phyloP scores from a whole-genome alignment of 1,140 invertebrate genomes.

The Zophobas atratus region DNA sequence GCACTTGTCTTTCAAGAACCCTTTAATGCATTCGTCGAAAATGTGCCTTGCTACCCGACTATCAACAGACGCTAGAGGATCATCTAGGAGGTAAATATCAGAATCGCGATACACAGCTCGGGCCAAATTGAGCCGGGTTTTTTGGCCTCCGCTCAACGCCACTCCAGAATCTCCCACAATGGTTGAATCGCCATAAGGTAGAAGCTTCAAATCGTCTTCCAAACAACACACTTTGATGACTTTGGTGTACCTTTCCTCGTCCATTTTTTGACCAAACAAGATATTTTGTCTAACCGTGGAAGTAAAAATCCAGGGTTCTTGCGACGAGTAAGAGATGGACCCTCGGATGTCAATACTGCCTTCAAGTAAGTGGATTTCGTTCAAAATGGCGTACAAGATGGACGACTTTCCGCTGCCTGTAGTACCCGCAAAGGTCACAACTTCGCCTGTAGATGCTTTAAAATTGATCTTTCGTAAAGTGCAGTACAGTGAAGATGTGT shows the following conservation, averaged over 20 bases:
- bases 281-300: slow-evolving; percentile 18
- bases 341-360: slow-evolving; percentile 58
- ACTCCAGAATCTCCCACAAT: slow-evolving; percentile 19
- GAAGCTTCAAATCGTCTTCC: background rate
- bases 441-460: slow-evolving; percentile 39
- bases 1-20: slow-evolving; percentile 78
- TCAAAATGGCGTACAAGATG: slow-evolving; percentile 60
- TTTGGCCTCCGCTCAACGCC: slow-evolving; percentile 74
- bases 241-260: slow-evolving; percentile 72
- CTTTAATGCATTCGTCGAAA: slow-evolving; percentile 77
- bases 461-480: slow-evolving; percentile 2
- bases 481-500: background rate
- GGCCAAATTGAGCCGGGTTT: slow-evolving; percentile 84
- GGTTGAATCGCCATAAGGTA: slow-evolving; percentile 14
- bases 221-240: slow-evolving; percentile 70
- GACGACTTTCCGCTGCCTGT: slow-evolving; percentile 88
- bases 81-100: slow-evolving; percentile 8
- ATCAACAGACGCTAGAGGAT: slow-evolving; percentile 71
- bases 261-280: slow-evolving; percentile 63
- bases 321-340: slow-evolving; percentile 78
- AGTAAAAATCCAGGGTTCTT: slow-evolving; percentile 79
- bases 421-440: slow-evolving; percentile 81
- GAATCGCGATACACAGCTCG: slow-evolving; percentile 71
- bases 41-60: slow-evolving; percentile 82
- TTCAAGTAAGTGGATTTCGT: slow-evolving; percentile 71